Evolutionary conservation across 2,888 invertebrate species (phyloP).

Genomic region (Ametastegia equiseti): DNA sequence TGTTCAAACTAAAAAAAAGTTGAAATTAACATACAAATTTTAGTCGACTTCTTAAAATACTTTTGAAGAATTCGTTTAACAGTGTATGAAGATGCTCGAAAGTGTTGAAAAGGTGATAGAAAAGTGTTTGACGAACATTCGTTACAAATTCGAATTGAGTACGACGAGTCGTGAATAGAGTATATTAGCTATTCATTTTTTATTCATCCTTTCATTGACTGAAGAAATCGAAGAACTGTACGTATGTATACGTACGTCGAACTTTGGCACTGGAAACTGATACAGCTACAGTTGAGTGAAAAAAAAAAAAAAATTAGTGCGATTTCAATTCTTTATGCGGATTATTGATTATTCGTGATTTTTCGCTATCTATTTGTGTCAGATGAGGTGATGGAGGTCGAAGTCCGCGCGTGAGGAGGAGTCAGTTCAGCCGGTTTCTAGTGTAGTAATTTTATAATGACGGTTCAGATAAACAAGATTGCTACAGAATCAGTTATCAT

Average conservation of each 20-base stretch:
- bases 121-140: too few relatives aligned
- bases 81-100: too few relatives aligned
- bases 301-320: not conserved
- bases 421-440: slow-evolving; percentile 10
- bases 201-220: not conserved
- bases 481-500: not conserved
- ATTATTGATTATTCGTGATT: not conserved
- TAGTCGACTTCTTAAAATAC: too few relatives aligned
- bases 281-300: not conserved
- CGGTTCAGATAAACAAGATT: not conserved
- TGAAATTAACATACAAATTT: too few relatives aligned
- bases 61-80: too few relatives aligned
- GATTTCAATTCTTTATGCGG: not conserved
- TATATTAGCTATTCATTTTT: not conserved
- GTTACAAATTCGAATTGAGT: too few relatives aligned
- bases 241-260: not conserved
- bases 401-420: slow-evolving; percentile 55
- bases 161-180: too few relatives aligned
- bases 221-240: too few relatives aligned
- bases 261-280: not conserved
- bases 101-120: too few relatives aligned
- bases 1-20: too few relatives aligned
- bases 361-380: not conserved
- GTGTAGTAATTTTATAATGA: not conserved
- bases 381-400: slow-evolving; percentile 49